Evolutionary conservation across 2,113 vertebrate genomes (phyloP).

Genomic region (Lasiurus borealis): DNA sequence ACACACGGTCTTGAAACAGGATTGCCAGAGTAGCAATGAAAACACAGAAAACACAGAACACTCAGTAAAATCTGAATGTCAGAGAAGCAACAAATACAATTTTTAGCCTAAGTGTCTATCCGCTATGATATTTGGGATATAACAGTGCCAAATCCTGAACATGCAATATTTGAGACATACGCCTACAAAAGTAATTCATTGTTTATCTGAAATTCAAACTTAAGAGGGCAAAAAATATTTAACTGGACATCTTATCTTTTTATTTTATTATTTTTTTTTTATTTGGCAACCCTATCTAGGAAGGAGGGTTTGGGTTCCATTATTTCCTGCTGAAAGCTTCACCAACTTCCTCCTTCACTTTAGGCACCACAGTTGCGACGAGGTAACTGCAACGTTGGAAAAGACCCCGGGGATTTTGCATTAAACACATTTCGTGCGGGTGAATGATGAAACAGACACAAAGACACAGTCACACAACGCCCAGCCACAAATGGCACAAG

Average conservation of each 20-base stretch:
- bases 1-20: background rate
- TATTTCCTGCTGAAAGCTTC: slow-evolving; percentile 14
- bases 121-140: background rate
- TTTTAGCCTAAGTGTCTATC: background rate
- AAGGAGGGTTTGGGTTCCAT: background rate
- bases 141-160: background rate
- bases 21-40: background rate
- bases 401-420: background rate
- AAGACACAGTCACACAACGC: background rate
- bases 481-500: slow-evolving; percentile 14
- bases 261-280: background rate
- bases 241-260: background rate
- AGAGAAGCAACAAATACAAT: background rate
- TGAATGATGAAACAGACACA: background rate
- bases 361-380: background rate
- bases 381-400: background rate
- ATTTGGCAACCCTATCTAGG: background rate
- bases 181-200: background rate
- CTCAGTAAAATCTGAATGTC: background rate
- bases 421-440: slow-evolving; percentile 18
- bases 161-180: background rate
- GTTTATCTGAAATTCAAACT: slow-evolving; percentile 45
- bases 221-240: background rate
- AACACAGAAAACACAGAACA: background rate
- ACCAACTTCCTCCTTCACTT: background rate